These are phyloP conservation scores for Lithobius niger DNA, from an alignment of 1,140 invertebrate genomes.

Conservation along the genomic window DNA sequence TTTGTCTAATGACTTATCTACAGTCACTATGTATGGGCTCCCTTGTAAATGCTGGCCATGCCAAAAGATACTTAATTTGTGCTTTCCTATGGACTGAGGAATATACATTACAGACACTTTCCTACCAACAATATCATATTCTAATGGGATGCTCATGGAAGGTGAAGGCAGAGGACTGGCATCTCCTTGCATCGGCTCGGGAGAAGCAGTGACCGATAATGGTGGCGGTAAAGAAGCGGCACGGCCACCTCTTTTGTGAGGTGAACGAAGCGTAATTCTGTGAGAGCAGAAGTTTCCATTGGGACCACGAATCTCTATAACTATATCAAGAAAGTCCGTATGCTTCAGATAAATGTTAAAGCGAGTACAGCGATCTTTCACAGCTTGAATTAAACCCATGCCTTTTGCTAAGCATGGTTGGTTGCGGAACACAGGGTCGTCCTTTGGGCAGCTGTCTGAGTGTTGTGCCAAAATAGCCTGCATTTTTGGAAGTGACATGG, in stretches of 20 bases:
- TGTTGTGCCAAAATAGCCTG: constrained; percentile 23
- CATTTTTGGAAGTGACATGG: constrained; percentile 24
- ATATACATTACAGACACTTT: constrained; percentile 4
- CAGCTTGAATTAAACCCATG: constrained; percentile 23
- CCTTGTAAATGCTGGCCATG: constrained; percentile 4
- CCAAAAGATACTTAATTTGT: constrained; percentile 2
- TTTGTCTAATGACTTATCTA: neutral
- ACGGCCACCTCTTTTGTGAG: neutral
- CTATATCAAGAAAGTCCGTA: constrained; percentile 21
- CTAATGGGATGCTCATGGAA: constrained; percentile 2
- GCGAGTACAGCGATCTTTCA: constrained; percentile 23
- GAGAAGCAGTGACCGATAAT: too few relatives aligned
- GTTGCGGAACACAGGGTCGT: constrained; percentile 2
- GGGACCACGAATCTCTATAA: constrained; percentile 24
- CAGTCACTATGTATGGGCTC: constrained; percentile 3
- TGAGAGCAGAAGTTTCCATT: constrained; percentile 23
- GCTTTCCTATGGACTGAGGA: neutral
- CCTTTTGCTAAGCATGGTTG: constrained; percentile 18
- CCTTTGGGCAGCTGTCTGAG: constrained; percentile 2
- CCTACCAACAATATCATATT: constrained; percentile 7
- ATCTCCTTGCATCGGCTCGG: too few relatives aligned
- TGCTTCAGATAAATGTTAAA: constrained; percentile 23
- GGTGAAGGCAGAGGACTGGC: too few relatives aligned
- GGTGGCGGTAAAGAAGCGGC: too few relatives aligned
- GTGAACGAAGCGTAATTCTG: constrained; percentile 21